Base-by-base conservation (phyloP, 2,888 invertebrate genomes). In the Acanthosepion esculentum region DNA sequence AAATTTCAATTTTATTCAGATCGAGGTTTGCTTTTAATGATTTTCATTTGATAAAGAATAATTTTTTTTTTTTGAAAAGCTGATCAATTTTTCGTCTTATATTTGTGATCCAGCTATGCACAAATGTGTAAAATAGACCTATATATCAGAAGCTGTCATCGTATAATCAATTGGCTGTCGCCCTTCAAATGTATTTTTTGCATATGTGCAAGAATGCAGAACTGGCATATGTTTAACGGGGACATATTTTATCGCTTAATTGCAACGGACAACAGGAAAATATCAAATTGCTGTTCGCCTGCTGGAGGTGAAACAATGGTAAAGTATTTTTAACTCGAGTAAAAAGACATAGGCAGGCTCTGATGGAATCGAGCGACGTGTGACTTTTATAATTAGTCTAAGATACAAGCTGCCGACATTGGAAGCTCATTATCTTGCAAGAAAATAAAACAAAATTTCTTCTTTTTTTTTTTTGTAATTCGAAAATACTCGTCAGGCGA, bases 181-280 rank as follows among this genome's bases (percentile, higher is more conserved):
- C 15, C 12, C 10, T 15, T 33, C n/a, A 78, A 15, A 78, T 78
- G n/a, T 10, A 78, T 78, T 78, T n/a, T n/a, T 20, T n/a, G 23
- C n/a, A 15, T 18, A 29, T 78, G 78, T 78, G 78, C 29, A 78
- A 78, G 78, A 78, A 78, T 78, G 78, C 78, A 78, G 78, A 78
- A 78, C 78, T 33, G n/a, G n/a, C n/a, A 78, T 15, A n/a, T 2
- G 23, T 78, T 78, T 78, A n/a, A 78, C n/a, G n/a, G 78, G 78
- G n/a, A n/a, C 78, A 78, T 78, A 78, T 78, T 78, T 78, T 78
- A 78, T 78, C 78, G 78, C 78, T 78, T 15, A 78, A n/a, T 78
- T n/a, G n/a, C 12, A 78, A 78, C n/a, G 78, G n/a, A 78, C 78
- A n/a, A n/a, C n/a, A 78, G n/a, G n/a, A 78, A 78, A n/a, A n/a